Conservation (phyloP, 2,888 invertebrate genomes). For the Ditylenchus weischeri region DNA sequence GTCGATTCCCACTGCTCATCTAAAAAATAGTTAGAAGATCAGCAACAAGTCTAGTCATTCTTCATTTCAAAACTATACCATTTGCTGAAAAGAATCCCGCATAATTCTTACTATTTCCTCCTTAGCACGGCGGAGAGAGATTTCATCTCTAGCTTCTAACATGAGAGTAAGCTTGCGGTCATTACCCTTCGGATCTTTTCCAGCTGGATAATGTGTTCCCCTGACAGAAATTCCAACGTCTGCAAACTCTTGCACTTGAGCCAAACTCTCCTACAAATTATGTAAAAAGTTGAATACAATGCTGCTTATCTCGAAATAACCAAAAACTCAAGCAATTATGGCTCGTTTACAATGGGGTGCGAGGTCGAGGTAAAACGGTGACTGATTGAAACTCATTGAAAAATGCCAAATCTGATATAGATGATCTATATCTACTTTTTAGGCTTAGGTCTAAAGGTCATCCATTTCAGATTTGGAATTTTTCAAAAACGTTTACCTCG, state of each 20-base stretch:
- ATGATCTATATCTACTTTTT: too few species aligned
- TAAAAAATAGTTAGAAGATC: constrained; percentile 17
- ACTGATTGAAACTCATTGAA: too few species aligned
- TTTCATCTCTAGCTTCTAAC: constrained; percentile 94
- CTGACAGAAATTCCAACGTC: constrained; percentile 97
- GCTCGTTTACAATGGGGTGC: too few species aligned
- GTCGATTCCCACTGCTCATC: constrained; percentile 29
- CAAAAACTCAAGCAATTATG: too few species aligned
- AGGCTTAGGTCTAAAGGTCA: too few species aligned
- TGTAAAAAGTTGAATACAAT: background rate
- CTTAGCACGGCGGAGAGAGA: constrained; percentile 90
- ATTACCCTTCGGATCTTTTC: constrained; percentile 82
- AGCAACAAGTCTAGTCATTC: too few species aligned
- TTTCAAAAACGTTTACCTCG: too few species aligned
- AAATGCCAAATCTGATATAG: too few species aligned
- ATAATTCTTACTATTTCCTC: constrained; percentile 94
- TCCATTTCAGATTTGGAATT: too few species aligned
- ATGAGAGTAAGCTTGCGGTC: constrained; percentile 89
- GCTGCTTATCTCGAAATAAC: too few species aligned
- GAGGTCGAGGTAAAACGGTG: too few species aligned
- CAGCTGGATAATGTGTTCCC: constrained; percentile 84
- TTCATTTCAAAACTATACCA: constrained; percentile 13
- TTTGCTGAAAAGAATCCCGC: constrained; percentile 83
- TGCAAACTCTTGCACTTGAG: constrained; percentile 95
- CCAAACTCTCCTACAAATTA: constrained; percentile 78